A percentile compares a stretch with the other conserved stretches of the same genome.
Conservation (phyloP, 1,140 invertebrate species). For the Temnothorax nylanderi region DNA sequence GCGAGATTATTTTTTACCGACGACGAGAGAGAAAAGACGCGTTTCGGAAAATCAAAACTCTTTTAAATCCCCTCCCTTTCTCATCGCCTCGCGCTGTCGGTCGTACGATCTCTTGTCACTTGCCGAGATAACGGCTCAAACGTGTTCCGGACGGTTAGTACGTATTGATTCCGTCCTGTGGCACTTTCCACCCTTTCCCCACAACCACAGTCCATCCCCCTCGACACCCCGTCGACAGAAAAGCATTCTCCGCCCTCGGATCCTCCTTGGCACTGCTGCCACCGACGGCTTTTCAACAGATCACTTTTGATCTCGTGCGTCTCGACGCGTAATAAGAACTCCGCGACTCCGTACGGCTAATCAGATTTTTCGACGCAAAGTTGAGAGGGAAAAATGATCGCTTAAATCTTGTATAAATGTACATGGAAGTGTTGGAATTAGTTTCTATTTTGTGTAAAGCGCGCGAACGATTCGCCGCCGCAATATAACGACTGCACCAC, state of each 20-base stretch:
- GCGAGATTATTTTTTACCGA: constrained; percentile 23
- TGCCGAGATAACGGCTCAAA: constrained; percentile 60
- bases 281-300: constrained; percentile 37
- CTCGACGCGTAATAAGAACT: constrained; percentile 55
- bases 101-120: constrained; percentile 55
- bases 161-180: constrained; percentile 74
- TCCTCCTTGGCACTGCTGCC: constrained; percentile 55
- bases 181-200: constrained; percentile 59
- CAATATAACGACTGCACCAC: not conserved
- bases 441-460: not conserved
- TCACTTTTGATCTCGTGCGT: constrained; percentile 63
- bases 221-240: constrained; percentile 37
- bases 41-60: not conserved
- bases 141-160: constrained; percentile 74
- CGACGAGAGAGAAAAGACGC: not conserved
- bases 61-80: not conserved
- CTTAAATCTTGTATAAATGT: not conserved
- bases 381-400: not conserved
- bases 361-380: constrained; percentile 16
- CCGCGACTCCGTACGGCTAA: constrained; percentile 30
- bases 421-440: not conserved
- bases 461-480: not conserved
- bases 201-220: constrained; percentile 31
- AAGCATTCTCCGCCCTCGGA: constrained; percentile 60
- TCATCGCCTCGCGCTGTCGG: not conserved